Evolutionary conservation across 1,140 invertebrate species (phyloP), one percentile per base, ranked within the genome.

Genomic region (Nephotettix cincticeps): DNA sequence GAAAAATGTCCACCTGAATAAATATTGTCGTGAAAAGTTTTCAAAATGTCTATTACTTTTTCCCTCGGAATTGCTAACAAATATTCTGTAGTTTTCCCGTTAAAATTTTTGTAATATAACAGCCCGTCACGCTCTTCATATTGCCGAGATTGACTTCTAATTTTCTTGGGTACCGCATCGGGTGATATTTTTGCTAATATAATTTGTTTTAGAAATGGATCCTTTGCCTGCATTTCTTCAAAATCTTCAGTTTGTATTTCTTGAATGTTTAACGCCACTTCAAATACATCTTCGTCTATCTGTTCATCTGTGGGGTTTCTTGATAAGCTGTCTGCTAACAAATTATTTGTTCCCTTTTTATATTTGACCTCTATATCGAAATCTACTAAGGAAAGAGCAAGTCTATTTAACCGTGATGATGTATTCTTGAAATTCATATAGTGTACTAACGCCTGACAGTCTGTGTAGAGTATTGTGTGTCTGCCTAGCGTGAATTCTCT

Each of bases 401-500:
- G 23, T 54, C 47, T 54, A 21, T 54, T 54, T 54, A 54, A 21
- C 23, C 6, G 13, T 6, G 47, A 11, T 4, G 47, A 54, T 6
- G 47, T 54, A 21, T 54, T 11, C 19, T 54, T 54, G 19, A 6
- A 54, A 21, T 54, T 54, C 23, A 4, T 54, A 54, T 54, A 54
- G 23, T 11, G 23, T 54, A n/a, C 13, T 54, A 54, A 54, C 21
- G 11, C 47, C 13, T 6, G 4, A 21, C 47, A 19, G 21, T 54
- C 21, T 19, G 19, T 54, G 47, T 54, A 54, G 21, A 54, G 13
- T 54, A 21, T 21, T 11, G 47, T 54, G 13, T 54, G 47, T 54
- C 47, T 54, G 4, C 47, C 47, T 11, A 54, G 21, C 11, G 47
- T 54, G 47, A 54, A 54, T 54, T 54, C 47, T 54, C 47, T 54